Evolutionary conservation across 1,140 invertebrate genomes (phyloP).

Genomic region (Bombus terrestris): DNA sequence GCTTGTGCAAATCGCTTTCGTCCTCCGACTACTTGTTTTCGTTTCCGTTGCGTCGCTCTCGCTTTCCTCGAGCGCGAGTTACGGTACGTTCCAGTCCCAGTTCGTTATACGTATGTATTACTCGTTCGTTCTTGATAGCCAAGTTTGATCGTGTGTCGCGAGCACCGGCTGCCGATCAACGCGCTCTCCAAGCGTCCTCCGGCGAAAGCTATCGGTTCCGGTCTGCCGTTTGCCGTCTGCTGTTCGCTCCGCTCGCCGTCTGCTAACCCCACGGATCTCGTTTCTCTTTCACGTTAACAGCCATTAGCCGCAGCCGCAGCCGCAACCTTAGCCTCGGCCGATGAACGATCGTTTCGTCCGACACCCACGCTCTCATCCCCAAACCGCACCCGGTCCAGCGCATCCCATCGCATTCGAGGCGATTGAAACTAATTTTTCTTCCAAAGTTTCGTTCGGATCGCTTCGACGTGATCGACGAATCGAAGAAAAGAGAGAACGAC

Average conservation of each 20-base stretch:
- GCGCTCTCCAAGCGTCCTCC: neutral
- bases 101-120: neutral
- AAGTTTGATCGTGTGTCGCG: neutral
- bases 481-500: too few species aligned
- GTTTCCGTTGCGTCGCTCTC: neutral
- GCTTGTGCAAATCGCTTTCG: neutral
- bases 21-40: neutral
- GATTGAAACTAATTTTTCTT: neutral
- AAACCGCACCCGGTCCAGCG: too few species aligned
- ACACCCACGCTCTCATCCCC: neutral
- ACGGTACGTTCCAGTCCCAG: neutral
- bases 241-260: slow-evolving; percentile 21
- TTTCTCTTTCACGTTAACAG: neutral
- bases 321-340: neutral
- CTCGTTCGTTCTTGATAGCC: neutral
- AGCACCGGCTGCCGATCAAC: slow-evolving; percentile 22
- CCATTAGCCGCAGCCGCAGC: neutral
- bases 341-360: neutral
- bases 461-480: too few species aligned
- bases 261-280: neutral
- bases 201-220: slow-evolving; percentile 32
- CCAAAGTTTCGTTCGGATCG: neutral
- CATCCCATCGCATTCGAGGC: neutral
- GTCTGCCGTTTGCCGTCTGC: slow-evolving; percentile 31
- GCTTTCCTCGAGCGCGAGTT: neutral